phyloP scores from a whole-genome alignment of 30 jellyfish, hydroid and myxozoan species.

The Aurelia aurita region DNA sequence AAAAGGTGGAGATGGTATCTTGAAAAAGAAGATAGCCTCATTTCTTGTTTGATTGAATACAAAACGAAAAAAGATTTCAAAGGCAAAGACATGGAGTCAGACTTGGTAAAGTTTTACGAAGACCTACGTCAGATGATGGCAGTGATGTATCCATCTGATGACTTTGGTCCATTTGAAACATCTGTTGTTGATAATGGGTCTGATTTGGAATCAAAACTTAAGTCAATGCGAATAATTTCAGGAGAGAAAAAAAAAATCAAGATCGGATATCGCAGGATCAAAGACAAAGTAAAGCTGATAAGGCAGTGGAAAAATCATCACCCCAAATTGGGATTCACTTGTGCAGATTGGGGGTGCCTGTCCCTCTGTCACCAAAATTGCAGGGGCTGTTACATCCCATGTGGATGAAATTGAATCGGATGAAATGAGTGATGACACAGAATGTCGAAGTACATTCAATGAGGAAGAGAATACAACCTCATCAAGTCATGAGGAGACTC shows the following conservation, averaged over 20 bases:
- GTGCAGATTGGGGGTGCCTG: slow-evolving; percentile 22
- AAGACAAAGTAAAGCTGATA: slow-evolving; percentile 9
- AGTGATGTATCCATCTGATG: neutral
- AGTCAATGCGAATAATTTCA: neutral
- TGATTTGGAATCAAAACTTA: neutral
- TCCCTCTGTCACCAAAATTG: slow-evolving; percentile 16
- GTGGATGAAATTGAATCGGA: too few species aligned
- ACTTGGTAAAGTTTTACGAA: slow-evolving; percentile 18
- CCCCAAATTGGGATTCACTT: slow-evolving; percentile 15
- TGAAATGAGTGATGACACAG: too few species aligned
- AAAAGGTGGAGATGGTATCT: neutral
- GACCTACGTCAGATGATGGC: slow-evolving; percentile 39
- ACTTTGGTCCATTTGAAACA: slow-evolving; percentile 33
- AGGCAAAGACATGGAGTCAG: slow-evolving; percentile 52
- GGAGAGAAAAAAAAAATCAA: neutral
- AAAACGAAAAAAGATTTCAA: slow-evolving; percentile 25
- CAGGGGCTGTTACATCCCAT: slow-evolving; percentile 1
- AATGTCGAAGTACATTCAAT: too few species aligned
- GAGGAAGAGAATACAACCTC: too few species aligned
- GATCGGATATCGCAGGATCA: slow-evolving; percentile 1
- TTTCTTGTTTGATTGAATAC: neutral
- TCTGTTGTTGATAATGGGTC: neutral
- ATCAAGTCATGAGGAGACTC: too few species aligned
- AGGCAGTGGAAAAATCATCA: slow-evolving; percentile 47
- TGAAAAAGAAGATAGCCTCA: neutral